These are phyloP conservation scores for Eudasyphora cyanicolor DNA, from an alignment of 2,888 invertebrate genomes.

Conservation along the genomic window DNA sequence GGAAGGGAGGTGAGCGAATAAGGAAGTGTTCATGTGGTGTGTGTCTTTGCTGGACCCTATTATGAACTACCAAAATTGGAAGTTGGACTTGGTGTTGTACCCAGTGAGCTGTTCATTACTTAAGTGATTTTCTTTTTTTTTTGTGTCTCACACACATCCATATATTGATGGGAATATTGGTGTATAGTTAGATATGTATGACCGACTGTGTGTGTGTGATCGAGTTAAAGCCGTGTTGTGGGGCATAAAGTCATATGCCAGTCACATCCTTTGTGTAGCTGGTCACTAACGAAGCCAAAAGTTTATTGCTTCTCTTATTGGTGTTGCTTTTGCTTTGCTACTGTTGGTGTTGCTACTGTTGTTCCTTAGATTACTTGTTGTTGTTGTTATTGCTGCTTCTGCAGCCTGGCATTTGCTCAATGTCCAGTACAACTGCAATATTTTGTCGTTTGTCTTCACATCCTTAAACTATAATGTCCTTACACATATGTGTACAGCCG, in stretches of 20 bases:
- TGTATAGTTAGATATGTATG: not conserved
- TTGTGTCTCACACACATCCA: too few relatives aligned
- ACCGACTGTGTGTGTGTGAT: not conserved
- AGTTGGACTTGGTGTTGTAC: not conserved
- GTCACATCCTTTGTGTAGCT: conserved; percentile 58
- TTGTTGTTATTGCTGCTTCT: conserved; percentile 42
- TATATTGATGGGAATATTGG: not conserved
- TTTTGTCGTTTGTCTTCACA: conserved; percentile 47
- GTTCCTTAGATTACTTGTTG: conserved; percentile 49
- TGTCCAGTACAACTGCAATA: conserved; percentile 57
- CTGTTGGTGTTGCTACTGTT: conserved; percentile 22
- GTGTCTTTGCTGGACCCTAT: not conserved
- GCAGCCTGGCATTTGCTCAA: conserved; percentile 58
- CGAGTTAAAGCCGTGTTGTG: conserved; percentile 22
- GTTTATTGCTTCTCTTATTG: conserved; percentile 48
- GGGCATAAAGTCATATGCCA: conserved; percentile 51
- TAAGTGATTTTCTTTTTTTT: conserved; percentile 30
- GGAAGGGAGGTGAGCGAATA: not conserved
- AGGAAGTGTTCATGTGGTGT: not conserved
- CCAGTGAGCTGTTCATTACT: conserved; percentile 37
- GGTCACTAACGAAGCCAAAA: conserved; percentile 65
- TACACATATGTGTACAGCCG: not conserved
- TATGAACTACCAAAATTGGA: not conserved
- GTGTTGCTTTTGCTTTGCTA: not conserved
- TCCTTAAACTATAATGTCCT: conserved; percentile 27